These are phyloP conservation scores for Cercopithecus diana DNA, from an alignment of 2,797 vertebrate species.

Conservation along the genomic window DNA sequence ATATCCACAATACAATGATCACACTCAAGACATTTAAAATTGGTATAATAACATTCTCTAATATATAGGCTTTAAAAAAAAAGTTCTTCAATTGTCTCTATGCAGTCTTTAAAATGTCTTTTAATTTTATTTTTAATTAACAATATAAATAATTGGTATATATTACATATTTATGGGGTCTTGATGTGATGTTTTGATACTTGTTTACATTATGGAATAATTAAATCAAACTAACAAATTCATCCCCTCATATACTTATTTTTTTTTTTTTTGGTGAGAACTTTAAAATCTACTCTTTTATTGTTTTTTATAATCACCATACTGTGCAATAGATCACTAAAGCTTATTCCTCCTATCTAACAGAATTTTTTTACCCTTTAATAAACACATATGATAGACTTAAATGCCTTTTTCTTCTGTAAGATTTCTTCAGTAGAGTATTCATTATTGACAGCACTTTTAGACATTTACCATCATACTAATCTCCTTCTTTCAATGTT, in stretches of 20 bases:
- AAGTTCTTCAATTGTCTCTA: neutral
- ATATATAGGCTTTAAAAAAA: neutral
- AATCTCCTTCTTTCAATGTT: neutral
- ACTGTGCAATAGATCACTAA: neutral
- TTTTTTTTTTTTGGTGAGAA: neutral
- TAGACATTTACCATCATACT: neutral
- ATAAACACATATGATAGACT: neutral
- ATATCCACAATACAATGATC: neutral
- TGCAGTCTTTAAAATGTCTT: neutral
- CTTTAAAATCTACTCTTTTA: neutral
- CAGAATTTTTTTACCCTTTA: neutral
- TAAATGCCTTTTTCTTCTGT: neutral
- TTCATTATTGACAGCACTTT: neutral
- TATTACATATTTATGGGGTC: neutral
- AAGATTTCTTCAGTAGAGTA: neutral
- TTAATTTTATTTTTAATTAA: neutral
- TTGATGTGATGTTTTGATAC: neutral
- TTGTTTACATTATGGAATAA: neutral
- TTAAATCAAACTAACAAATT: neutral
- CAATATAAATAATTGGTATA: neutral
- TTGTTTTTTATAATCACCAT: neutral
- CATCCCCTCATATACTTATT: neutral
- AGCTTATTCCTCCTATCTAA: neutral
- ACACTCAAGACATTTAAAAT: neutral
- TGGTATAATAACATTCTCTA: neutral